These are phyloP conservation scores for Harpagifer antarcticus DNA, from an alignment of 2,797 vertebrate genomes.

Conservation along the genomic window DNA sequence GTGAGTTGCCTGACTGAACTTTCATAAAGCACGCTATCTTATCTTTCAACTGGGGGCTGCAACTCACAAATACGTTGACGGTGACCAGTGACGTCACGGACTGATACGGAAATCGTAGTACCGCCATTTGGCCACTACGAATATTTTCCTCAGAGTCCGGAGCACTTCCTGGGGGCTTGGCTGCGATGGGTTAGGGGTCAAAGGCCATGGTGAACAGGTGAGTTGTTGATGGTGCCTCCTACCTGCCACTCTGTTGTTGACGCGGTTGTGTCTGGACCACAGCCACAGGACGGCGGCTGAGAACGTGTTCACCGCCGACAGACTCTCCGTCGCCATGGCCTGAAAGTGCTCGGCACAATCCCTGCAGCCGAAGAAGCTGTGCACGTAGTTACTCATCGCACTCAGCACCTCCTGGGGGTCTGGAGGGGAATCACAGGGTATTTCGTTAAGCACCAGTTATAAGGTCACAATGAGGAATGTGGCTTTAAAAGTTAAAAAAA, in stretches of 20 bases:
- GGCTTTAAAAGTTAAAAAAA: neutral
- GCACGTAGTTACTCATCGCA: conserved; percentile 88
- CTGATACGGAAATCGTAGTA: too few relatives aligned
- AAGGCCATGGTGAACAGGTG: too few relatives aligned
- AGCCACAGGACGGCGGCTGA: conserved; percentile 87
- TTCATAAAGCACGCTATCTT: too few relatives aligned
- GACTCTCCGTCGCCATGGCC: conserved; percentile 86
- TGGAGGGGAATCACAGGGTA: conserved; percentile 52
- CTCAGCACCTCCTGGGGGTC: conserved; percentile 87
- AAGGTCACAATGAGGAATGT: neutral
- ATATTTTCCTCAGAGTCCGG: too few relatives aligned
- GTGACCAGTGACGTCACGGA: too few relatives aligned
- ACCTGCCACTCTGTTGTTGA: conserved; percentile 94
- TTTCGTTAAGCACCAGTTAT: neutral
- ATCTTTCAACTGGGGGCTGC: too few relatives aligned
- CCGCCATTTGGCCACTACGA: too few relatives aligned
- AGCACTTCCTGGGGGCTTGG: too few relatives aligned
- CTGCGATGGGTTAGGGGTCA: too few relatives aligned
- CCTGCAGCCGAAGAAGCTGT: conserved; percentile 91
- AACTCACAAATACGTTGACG: too few relatives aligned
- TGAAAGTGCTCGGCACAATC: conserved; percentile 91
- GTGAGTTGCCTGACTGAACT: too few relatives aligned
- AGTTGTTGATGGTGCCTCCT: conserved; percentile 4
- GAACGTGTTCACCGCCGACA: conserved; percentile 75
- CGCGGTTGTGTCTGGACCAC: conserved; percentile 92